Base-by-base conservation (phyloP, 2,888 invertebrate genomes). In the Lasioglossum villosulum region DNA sequence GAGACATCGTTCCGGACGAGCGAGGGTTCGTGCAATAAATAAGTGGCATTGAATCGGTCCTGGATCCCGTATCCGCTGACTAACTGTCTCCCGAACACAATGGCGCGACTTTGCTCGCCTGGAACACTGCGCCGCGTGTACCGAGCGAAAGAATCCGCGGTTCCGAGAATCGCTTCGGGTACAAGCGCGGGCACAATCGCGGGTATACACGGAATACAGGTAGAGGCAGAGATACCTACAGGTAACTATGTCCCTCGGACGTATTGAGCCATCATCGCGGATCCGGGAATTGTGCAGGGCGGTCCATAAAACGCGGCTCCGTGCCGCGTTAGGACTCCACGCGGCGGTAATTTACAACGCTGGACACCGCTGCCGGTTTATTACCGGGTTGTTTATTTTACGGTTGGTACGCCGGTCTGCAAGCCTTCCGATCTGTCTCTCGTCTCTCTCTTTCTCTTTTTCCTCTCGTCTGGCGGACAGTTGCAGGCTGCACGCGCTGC, bases 321-420 rank as follows among this genome's bases (percentile, higher is more conserved):
- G 84, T 86, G 68, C 84, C 89, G 89, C 90, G 92, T 92, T 90
- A 91, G 88, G 89, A 85, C 89, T 88, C 90, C 74, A 39, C 89
- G 92, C 90, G 91, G 89, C 88, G 87, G 90, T 92, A 93, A 93
- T 94, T 94, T 94, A 94, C 93, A 92, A 92, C 91, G 90, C 91
- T 92, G 94, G 94, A 94, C 94, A 93, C 91, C 91, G 92, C 92
- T 91, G 91, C 89, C 87, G 90, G 90, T 93, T 93, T 93, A 93
- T 93, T 93, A 91, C 93, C 92, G 80, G 85, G 90, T 90, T 92
- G 90, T 92, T 92, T 92, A 92, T 92, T 90, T 92, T 92, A 91
- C 91, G 86, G 91, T 90, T 89, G 85, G 82, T 85, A 86, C 83
- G 82, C 73, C 90, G 59, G 59, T 80, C 79, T 85, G 83, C 86